Evolutionary conservation across 1,140 invertebrate species (phyloP).

Genomic region (Formica selysi): DNA sequence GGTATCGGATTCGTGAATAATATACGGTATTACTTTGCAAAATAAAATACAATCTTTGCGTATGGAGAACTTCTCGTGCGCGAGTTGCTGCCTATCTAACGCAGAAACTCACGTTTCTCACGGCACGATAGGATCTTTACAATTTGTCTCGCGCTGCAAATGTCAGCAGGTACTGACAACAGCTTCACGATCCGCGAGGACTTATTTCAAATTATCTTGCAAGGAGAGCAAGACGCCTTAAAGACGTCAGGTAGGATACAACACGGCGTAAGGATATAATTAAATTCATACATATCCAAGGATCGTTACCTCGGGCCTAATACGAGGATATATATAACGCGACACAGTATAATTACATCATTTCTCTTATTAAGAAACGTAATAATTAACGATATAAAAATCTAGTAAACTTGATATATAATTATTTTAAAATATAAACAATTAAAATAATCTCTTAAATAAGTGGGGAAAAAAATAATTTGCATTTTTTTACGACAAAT

Average conservation of each 20-base stretch:
- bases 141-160: slow-evolving; percentile 62
- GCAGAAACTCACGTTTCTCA: slow-evolving; percentile 61
- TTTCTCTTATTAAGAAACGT: slow-evolving; percentile 23
- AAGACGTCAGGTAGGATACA: slow-evolving; percentile 35
- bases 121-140: slow-evolving; percentile 59
- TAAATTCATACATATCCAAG: slow-evolving; percentile 52
- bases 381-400: slow-evolving; percentile 17
- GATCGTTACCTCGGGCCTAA: slow-evolving; percentile 31
- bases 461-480: slow-evolving; percentile 19
- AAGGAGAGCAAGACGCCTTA: slow-evolving; percentile 27
- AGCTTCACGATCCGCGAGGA: slow-evolving; percentile 54
- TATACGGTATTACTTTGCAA: slow-evolving; percentile 17
- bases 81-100: slow-evolving; percentile 31
- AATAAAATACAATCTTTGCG: slow-evolving; percentile 52
- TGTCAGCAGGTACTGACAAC: slow-evolving; percentile 50
- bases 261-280: slow-evolving; percentile 46
- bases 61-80: slow-evolving; percentile 22
- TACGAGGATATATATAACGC: slow-evolving; percentile 26
- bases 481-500: neutral
- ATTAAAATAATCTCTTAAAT: neutral
- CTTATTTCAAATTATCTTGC: slow-evolving; percentile 39
- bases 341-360: slow-evolving; percentile 42
- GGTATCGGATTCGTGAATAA: slow-evolving; percentile 27
- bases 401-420: neutral
- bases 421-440: slow-evolving; percentile 20